These are phyloP conservation scores for Amiota communis DNA, from an alignment of 2,888 invertebrate genomes.

Conservation along the genomic window DNA sequence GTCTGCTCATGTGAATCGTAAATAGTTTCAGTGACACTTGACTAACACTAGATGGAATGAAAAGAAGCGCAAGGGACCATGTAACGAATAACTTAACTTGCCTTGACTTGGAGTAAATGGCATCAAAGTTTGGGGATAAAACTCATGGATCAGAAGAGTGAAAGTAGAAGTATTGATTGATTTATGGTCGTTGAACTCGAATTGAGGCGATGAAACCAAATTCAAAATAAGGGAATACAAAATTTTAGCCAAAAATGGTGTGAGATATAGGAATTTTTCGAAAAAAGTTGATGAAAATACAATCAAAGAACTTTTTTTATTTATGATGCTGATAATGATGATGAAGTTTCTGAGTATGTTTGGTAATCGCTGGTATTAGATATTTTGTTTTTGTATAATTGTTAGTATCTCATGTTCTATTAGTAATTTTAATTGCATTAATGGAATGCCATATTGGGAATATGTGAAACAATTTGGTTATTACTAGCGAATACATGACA, in stretches of 20 bases:
- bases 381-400: constrained; percentile 35
- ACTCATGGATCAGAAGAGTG: background rate
- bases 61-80: too few species aligned
- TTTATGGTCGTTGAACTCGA: constrained; percentile 18
- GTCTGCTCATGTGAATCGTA: background rate
- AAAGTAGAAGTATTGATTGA: constrained; percentile 15
- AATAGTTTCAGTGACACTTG: too few species aligned
- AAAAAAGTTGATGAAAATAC: background rate
- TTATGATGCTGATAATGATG: constrained; percentile 5
- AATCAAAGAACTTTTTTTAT: constrained; percentile 4
- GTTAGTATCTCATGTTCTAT: constrained; percentile 43
- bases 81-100: too few species aligned
- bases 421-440: constrained; percentile 65
- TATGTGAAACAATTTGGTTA: constrained; percentile 17
- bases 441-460: constrained; percentile 61
- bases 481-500: too few species aligned
- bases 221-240: background rate
- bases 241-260: background rate
- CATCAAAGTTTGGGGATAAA: constrained; percentile 17
- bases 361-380: background rate
- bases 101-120: background rate
- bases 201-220: constrained; percentile 3
- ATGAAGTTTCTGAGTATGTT: background rate
- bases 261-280: background rate
- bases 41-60: too few species aligned